These are phyloP conservation scores for Drosophila putrida DNA, from an alignment of 2,888 invertebrate genomes.

Conservation along the genomic window DNA sequence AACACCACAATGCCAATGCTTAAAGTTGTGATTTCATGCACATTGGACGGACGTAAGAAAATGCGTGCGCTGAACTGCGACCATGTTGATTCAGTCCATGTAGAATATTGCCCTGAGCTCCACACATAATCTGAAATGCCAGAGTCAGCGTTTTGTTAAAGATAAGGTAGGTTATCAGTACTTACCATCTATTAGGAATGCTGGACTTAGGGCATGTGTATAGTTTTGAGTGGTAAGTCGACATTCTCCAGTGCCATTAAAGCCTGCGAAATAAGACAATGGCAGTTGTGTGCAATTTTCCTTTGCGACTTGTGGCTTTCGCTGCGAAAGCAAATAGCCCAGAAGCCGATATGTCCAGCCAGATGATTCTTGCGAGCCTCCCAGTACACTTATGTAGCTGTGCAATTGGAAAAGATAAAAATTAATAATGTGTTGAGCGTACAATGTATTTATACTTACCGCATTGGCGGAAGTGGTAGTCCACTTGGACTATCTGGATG, in stretches of 20 bases:
- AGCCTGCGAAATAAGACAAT: slow-evolving; percentile 89
- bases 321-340: slow-evolving; percentile 82
- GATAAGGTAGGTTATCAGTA: not conserved
- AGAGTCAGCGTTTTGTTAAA: not conserved
- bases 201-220: slow-evolving; percentile 92
- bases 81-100: slow-evolving; percentile 97
- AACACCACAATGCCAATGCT: slow-evolving; percentile 83
- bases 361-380: slow-evolving; percentile 82
- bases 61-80: slow-evolving; percentile 90
- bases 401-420: not conserved
- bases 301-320: slow-evolving; percentile 73
- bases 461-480: slow-evolving; percentile 82
- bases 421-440: not conserved
- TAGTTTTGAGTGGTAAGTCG: slow-evolving; percentile 91
- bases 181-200: slow-evolving; percentile 90
- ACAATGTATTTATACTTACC: slow-evolving; percentile 60
- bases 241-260: slow-evolving; percentile 90
- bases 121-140: slow-evolving; percentile 89
- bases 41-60: slow-evolving; percentile 89
- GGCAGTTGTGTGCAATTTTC: slow-evolving; percentile 86
- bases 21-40: slow-evolving; percentile 83
- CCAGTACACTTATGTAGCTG: slow-evolving; percentile 84
- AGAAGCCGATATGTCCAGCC: slow-evolving; percentile 84
- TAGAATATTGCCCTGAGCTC: slow-evolving; percentile 91
- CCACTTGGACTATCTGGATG: slow-evolving; percentile 86